Base-by-base conservation (phyloP, 2,113 vertebrate species). In the Phocoena sinus region DNA sequence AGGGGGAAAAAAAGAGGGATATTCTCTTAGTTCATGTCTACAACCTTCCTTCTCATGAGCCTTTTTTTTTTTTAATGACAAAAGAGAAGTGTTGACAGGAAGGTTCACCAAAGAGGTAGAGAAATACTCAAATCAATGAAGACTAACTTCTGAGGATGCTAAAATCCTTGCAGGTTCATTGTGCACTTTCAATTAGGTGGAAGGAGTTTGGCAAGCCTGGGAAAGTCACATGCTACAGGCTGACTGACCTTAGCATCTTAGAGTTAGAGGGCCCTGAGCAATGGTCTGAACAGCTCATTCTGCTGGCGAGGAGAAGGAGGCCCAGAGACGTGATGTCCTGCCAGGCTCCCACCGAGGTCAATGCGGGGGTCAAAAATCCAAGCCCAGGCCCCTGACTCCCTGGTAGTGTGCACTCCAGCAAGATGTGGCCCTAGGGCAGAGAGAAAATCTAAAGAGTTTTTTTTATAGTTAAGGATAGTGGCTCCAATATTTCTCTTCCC, bases 1-100 rank as follows among this genome's bases (percentile, higher is more conserved):
- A 9, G 23, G n/a, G 4, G 41, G 7, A 8, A 89, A 58, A 33
- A 41, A 10, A 33, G 36, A 15, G 12, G 33, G 58, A 14, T 80
- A 80, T 73, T 68, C 77, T 81, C 12, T 60, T 91, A 47, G 90
- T 95, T 77, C 84, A 9, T 38, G 92, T 96, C 90, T 91, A 88
- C 33, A 97, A 92, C 53, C 58, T 50, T 74, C 33, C 65, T 82
- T 91, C 67, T 73, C 31, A 74, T 33, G 63, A 90, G 17, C 5
- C 25, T 36, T 67, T 58, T 33, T 20, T 36, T 38, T 67, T 58
- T 94, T 92, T 96, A 87, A 85, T 65, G 65, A 87, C 58, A 76
- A 90, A 94, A 85, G 47, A 86, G 41, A 91, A 26, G 11, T 74
- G 31, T 5, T 68, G n/a, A 79, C 13, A 50, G n/a, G 25, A 41